phyloP scores from a whole-genome alignment of 1,140 invertebrate genomes.

The Sinonovacula constricta region DNA sequence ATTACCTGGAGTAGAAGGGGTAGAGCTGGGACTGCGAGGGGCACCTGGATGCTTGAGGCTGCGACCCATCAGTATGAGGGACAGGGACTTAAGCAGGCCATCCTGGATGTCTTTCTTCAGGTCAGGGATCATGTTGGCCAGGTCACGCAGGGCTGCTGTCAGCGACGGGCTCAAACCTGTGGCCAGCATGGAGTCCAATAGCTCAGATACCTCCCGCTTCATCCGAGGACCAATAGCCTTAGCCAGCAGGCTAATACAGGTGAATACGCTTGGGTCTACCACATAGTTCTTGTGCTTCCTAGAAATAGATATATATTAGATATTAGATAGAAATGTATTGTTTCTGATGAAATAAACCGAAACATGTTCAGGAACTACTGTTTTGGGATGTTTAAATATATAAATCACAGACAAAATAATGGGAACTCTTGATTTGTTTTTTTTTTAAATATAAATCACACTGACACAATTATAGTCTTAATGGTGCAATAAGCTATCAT shows the following conservation, averaged over 20 bases:
- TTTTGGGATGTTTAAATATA: too few relatives aligned
- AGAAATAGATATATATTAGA: too few relatives aligned
- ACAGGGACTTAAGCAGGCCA: conserved; percentile 88
- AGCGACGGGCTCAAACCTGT: conserved; percentile 91
- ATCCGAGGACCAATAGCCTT: conserved; percentile 89
- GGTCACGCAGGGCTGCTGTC: conserved; percentile 92
- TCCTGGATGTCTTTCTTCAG: conserved; percentile 95
- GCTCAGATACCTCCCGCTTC: conserved; percentile 87
- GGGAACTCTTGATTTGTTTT: too few relatives aligned
- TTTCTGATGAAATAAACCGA: too few relatives aligned
- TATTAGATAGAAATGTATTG: too few relatives aligned
- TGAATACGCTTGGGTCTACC: conserved; percentile 94
- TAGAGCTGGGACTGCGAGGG: conserved; percentile 57
- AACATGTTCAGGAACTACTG: too few relatives aligned
- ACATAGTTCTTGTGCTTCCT: conserved; percentile 81
- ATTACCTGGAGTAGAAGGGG: conserved; percentile 60
- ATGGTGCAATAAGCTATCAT: too few relatives aligned
- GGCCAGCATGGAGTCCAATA: conserved; percentile 94
- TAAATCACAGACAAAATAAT: too few relatives aligned
- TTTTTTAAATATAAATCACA: too few relatives aligned
- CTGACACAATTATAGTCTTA: too few relatives aligned
- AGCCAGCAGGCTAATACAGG: conserved; percentile 95
- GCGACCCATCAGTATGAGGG: conserved; percentile 93
- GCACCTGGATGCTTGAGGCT: conserved; percentile 80
- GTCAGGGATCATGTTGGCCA: conserved; percentile 92